These are phyloP conservation scores for Bombus waltoni DNA, from an alignment of 1,140 invertebrate species.

Conservation along the genomic window DNA sequence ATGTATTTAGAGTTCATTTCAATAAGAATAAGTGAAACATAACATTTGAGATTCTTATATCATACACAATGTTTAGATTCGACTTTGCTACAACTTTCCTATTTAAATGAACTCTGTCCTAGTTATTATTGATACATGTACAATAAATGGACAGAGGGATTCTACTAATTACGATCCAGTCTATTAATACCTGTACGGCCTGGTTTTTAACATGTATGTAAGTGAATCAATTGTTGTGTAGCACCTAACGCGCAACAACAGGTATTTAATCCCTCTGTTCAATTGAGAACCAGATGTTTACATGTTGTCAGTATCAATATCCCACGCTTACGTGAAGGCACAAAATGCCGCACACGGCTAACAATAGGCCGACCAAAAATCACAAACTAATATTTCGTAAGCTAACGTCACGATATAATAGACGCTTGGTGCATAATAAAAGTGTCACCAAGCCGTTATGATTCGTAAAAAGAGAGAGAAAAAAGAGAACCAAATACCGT, in stretches of 20 bases:
- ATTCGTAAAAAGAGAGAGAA: constrained; percentile 16
- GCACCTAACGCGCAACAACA: not conserved
- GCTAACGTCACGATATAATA: constrained; percentile 59
- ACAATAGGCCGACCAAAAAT: constrained; percentile 75
- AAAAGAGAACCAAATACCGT: constrained; percentile 32
- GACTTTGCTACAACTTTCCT: constrained; percentile 14
- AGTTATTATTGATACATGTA: constrained; percentile 72
- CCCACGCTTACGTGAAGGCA: constrained; percentile 83
- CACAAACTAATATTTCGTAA: constrained; percentile 79
- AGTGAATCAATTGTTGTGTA: not conserved
- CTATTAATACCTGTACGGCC: not conserved
- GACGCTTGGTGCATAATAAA: constrained; percentile 47
- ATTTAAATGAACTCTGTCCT: constrained; percentile 71
- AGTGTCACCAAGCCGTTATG: constrained; percentile 32
- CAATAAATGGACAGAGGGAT: constrained; percentile 75
- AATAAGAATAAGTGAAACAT: constrained; percentile 29
- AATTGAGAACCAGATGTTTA: constrained; percentile 77
- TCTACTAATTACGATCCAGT: constrained; percentile 33
- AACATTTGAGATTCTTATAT: not conserved
- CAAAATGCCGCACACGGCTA: constrained; percentile 82
- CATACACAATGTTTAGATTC: not conserved
- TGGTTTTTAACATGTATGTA: not conserved
- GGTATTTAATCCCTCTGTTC: constrained; percentile 74
- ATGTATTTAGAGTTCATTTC: constrained; percentile 69
- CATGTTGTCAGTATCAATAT: constrained; percentile 83